Percentiles rank a stretch among this genome's conserved stretches.
These are phyloP conservation scores for Cryptocephalus primarius DNA, from an alignment of 2,888 invertebrate genomes.

Conservation along the genomic window DNA sequence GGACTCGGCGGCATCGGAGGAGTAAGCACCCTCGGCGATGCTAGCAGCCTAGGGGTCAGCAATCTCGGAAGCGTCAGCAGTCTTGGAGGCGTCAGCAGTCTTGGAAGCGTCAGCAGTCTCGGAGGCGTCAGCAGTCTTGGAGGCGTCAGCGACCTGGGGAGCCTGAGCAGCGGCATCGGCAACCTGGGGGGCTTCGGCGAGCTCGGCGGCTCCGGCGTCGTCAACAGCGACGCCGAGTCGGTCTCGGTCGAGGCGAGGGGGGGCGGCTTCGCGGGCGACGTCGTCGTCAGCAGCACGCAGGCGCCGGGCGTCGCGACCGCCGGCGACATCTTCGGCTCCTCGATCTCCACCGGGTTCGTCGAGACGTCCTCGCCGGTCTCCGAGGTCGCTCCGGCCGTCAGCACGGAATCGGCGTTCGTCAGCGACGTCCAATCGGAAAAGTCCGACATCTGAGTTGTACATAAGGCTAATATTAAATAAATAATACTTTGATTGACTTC, in stretches of 20 bases:
- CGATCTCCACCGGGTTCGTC: no score
- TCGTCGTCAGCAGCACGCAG: not conserved
- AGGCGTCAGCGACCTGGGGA: not conserved
- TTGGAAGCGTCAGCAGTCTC: not conserved
- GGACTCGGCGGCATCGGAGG: not conserved
- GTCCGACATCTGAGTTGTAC: no score
- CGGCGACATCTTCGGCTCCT: not conserved
- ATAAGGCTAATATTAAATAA: no score
- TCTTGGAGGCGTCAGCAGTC: not conserved
- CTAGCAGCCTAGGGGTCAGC: not conserved
- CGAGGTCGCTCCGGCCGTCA: no score
- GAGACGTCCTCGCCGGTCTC: no score
- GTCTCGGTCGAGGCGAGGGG: conserved; percentile 9
- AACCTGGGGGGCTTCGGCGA: not conserved
- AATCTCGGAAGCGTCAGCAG: not conserved
- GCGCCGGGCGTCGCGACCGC: not conserved
- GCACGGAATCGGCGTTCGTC: no score
- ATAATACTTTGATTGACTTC: no score
- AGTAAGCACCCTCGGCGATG: not conserved
- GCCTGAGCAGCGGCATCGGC: not conserved
- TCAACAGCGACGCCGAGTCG: conserved; percentile 8
- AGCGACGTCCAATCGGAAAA: no score
- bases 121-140: not conserved
- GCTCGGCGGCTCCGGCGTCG: not conserved
- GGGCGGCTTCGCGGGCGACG: not conserved